Base-by-base conservation (phyloP, 92 coral and sea anemone genomes). In the Actinernus sp. region DNA sequence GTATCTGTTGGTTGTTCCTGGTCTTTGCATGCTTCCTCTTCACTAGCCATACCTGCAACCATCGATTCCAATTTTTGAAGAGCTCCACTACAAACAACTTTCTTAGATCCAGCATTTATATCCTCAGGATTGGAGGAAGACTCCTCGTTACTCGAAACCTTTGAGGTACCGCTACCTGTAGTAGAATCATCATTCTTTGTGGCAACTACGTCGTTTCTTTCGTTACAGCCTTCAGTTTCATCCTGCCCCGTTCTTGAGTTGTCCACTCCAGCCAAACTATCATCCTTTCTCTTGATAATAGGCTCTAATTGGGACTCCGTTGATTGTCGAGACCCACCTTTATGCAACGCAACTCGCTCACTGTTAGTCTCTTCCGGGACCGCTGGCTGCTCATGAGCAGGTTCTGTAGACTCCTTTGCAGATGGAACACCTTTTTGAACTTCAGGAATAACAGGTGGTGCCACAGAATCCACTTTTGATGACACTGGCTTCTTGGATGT, bases 1-100 rank as follows among this genome's bases (percentile, higher is more conserved):
- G 57, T 54, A 26, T 85, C 85, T 17, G 34, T 37, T 19, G 63
- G 58, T 16, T 23, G 34, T 49, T 73, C 92, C 37, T 87, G 76
- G 24, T 86, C 93, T 58, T 84, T 80, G 20, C 91, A 79, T 28
- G 90, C 92, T 34, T 95, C 99, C 45, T 82, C 97, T 46, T 95
- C 97, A 26, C 76, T 77, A 27, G 93, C 99, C 89, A 95, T 95
- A 68, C 87, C 95, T 25, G 99, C 99, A 24, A 95, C 99, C 99
- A 95, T 95, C 38, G 88, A 87, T 55, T 95, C 99, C 29, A 95
- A 78, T 26, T 81, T 91, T 39, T 95, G 97, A 28, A 95, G 82
- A 17, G 99, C 99, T 83, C 76, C 93, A 25, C 78, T 70, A 8
- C 55, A 70, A 3, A 57, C 78, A 0, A 52, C 78, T 57, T 70